Evolutionary conservation across 2,888 invertebrate species (phyloP).

Genomic region (Melinaea marsaeus): DNA sequence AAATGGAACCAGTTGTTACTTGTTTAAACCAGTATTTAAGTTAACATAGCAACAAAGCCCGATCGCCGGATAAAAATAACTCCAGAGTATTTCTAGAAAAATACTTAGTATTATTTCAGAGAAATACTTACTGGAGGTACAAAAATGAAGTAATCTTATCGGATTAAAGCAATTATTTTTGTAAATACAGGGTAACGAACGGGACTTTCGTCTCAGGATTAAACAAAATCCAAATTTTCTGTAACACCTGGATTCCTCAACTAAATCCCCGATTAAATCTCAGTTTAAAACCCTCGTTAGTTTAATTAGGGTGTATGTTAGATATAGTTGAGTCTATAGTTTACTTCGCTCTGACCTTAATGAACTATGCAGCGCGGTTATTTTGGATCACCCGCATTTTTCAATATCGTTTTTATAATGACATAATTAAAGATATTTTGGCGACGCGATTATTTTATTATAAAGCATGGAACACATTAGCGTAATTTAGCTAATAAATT

Average conservation of each 20-base stretch:
- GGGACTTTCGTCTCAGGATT: no score
- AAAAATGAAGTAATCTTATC: no score
- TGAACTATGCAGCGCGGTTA: conserved; percentile 16
- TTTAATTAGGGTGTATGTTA: conserved; percentile 30
- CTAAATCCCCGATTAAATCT: background rate
- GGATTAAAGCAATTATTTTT: no score
- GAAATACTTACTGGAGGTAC: no score
- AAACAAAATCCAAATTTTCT: no score
- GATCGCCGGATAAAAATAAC: conserved; percentile 23
- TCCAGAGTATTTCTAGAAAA: conserved; percentile 10
- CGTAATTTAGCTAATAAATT: no score
- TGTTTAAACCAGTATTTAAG: conserved; percentile 25
- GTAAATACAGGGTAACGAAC: no score
- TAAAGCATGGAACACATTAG: no score
- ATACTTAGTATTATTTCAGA: background rate
- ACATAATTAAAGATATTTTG: no score
- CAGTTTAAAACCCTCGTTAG: conserved; percentile 27
- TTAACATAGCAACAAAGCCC: conserved; percentile 26
- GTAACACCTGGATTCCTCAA: no score
- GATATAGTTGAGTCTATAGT: conserved; percentile 26
- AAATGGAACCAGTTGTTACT: conserved; percentile 30
- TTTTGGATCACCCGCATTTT: conserved; percentile 19
- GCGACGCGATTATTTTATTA: no score
- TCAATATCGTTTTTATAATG: conserved; percentile 2
- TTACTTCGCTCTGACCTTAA: conserved; percentile 29